These are phyloP conservation scores for Lasioglossum pauxillum DNA, from an alignment of 2,888 invertebrate species.

Conservation along the genomic window DNA sequence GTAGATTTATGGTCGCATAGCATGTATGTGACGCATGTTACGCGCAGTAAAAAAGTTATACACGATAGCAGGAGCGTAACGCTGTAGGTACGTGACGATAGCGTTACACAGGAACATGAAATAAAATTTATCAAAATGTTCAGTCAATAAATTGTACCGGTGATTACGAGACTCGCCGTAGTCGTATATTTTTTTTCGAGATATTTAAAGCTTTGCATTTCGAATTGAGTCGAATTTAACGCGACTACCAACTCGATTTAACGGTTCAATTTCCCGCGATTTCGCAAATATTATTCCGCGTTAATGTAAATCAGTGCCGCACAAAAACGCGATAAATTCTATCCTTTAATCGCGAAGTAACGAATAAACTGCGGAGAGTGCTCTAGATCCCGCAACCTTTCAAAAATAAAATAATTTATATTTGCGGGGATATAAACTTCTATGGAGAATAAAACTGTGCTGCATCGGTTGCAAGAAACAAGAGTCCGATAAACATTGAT, in stretches of 20 bases:
- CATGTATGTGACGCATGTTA: not conserved
- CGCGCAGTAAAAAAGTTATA: not conserved
- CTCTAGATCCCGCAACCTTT: not conserved
- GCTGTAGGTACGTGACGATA: not conserved
- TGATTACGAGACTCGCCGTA: not conserved
- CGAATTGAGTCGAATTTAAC: conserved; percentile 11
- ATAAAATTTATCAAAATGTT: conserved; percentile 9
- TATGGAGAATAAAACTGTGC: not conserved
- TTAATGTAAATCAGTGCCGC: not conserved
- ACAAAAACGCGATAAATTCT: not conserved
- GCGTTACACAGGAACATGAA: not conserved
- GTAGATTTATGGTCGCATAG: not conserved
- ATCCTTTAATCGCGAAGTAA: not conserved
- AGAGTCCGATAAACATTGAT: not conserved
- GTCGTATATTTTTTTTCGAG: conserved; percentile 7
- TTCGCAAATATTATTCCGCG: conserved; percentile 10
- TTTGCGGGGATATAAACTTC: not conserved
- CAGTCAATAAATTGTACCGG: conserved; percentile 4
- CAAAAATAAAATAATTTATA: not conserved
- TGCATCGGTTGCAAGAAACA: not conserved
- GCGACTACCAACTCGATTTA: not conserved
- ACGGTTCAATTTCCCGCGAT: conserved; percentile 6
- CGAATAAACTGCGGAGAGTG: not conserved
- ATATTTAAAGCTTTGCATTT: conserved; percentile 9
- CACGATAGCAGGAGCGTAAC: not conserved